These are phyloP conservation scores for Oreochromis tanganicae DNA, from an alignment of 2,113 vertebrate species.

Conservation along the genomic window DNA sequence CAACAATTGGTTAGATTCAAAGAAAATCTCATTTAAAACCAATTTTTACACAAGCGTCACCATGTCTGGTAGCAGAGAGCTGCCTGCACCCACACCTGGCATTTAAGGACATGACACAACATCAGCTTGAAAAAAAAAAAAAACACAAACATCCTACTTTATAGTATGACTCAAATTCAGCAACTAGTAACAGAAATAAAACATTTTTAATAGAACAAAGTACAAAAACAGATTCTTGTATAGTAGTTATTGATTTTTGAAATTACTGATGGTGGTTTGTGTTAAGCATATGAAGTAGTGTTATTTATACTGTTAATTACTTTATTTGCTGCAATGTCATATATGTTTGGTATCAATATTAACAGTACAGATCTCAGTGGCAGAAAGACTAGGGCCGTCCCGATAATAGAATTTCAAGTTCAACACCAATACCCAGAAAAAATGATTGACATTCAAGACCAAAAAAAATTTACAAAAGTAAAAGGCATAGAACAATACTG, in stretches of 20 bases:
- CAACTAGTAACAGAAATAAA: not conserved
- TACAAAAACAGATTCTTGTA: not conserved
- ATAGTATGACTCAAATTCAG: not conserved
- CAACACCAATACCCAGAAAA: not conserved
- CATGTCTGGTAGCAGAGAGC: not conserved
- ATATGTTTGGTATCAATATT: not conserved
- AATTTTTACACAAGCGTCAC: constrained; percentile 39
- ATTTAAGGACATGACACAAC: constrained; percentile 8
- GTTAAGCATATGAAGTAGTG: not conserved
- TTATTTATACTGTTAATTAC: not conserved
- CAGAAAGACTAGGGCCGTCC: not conserved
- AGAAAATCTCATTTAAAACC: constrained; percentile 60
- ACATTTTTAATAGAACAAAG: not conserved
- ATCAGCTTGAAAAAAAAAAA: not conserved
- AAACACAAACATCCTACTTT: not conserved
- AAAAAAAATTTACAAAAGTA: not conserved
- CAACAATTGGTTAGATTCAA: not conserved
- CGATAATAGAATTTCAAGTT: not conserved
- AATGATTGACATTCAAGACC: not conserved
- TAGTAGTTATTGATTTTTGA: not conserved
- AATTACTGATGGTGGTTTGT: not conserved
- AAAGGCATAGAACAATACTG: not conserved
- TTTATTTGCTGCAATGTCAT: not conserved
- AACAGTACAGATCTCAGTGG: not conserved
- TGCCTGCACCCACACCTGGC: not conserved